Conservation (phyloP, 2,113 vertebrate genomes). For the Ailuropoda melanoleuca region DNA sequence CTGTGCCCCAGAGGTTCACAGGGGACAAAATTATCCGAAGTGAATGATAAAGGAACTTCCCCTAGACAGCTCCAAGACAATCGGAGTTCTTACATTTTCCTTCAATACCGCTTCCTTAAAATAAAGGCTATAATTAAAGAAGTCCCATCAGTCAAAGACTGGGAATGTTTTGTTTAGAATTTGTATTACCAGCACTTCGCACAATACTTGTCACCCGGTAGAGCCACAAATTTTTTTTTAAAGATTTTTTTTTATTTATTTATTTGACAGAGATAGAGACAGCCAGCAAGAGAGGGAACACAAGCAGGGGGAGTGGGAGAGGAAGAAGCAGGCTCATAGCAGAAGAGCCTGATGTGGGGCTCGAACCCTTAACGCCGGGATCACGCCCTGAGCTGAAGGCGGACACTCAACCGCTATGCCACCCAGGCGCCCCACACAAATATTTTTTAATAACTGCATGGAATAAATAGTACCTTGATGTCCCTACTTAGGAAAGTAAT, state of each 20-base stretch:
- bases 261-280: no score
- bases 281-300: no score
- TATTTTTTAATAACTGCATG: neutral
- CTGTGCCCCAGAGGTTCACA: neutral
- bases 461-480: neutral
- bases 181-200: neutral
- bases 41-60: neutral
- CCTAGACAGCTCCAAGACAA: neutral
- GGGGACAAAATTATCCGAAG: constrained; percentile 28
- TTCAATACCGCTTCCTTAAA: neutral
- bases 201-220: neutral
- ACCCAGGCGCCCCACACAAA: no score
- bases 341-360: no score
- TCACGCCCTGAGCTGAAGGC: no score
- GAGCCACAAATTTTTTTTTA: neutral
- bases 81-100: neutral
- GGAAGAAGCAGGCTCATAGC: no score
- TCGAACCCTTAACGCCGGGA: no score
- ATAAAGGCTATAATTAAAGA: neutral
- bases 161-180: neutral
- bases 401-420: no score
- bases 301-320: no score
- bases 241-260: no score
- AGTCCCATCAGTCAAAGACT: neutral
- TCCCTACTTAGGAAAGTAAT: neutral